A percentile compares a stretch with the other conserved stretches of the same genome.
Evolutionary conservation across 2,113 vertebrate genomes (phyloP).

Genomic region (Mohoua ochrocephala): DNA sequence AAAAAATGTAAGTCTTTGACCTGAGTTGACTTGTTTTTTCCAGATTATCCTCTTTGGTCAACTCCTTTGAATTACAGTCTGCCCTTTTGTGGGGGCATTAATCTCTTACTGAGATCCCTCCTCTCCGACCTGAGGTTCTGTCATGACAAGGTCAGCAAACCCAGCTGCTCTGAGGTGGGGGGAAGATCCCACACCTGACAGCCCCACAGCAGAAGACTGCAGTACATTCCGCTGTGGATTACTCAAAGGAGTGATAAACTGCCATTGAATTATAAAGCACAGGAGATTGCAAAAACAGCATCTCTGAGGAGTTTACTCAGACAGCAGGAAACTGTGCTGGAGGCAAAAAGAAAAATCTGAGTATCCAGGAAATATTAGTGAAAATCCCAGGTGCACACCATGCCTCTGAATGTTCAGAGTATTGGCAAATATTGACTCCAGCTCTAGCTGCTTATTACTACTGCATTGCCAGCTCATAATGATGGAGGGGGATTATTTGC

Average conservation of each 20-base stretch:
- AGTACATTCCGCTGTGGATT: neutral
- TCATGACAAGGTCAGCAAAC: neutral
- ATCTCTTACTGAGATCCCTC: neutral
- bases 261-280: conserved; percentile 7
- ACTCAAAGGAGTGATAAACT: conserved; percentile 29
- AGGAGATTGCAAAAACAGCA: neutral
- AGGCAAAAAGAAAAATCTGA: conserved; percentile 35
- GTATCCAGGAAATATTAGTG: conserved; percentile 47
- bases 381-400: conserved; percentile 18
- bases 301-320: conserved; percentile 31
- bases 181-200: neutral
- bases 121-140: neutral
- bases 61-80: neutral
- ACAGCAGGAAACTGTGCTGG: conserved; percentile 3
- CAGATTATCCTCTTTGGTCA: conserved; percentile 9
- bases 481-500: conserved; percentile 37
- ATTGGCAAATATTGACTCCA: conserved; percentile 56
- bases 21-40: neutral
- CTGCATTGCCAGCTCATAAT: conserved; percentile 45
- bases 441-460: conserved; percentile 6
- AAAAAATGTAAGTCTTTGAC: conserved; percentile 3
- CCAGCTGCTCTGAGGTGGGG: neutral
- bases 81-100: neutral
- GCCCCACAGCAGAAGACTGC: neutral
- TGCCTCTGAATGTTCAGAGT: conserved; percentile 31